Conservation (phyloP, 1,140 invertebrate genomes). For the Andrena cerasifolii region DNA sequence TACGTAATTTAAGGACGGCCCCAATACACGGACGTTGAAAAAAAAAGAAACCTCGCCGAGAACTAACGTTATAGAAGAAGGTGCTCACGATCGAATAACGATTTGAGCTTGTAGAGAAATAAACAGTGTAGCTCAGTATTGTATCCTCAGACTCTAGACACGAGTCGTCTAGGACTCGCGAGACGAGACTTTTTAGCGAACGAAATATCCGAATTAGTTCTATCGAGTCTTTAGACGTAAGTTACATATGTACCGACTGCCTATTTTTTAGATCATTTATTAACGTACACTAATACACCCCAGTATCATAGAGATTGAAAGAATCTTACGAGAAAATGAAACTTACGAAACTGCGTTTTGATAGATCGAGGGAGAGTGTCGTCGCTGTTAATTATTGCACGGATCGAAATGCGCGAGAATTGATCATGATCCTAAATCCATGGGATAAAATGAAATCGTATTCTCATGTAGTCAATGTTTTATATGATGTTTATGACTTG, state of each 20-base stretch:
- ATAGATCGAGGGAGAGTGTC: background rate
- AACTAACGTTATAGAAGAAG: background rate
- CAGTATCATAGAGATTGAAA: background rate
- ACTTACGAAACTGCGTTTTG: background rate
- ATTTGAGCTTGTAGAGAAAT: background rate
- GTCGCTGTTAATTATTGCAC: slow-evolving; percentile 2
- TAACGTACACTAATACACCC: background rate
- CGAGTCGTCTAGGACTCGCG: background rate
- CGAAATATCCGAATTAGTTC: slow-evolving; percentile 26
- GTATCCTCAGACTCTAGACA: slow-evolving; percentile 11
- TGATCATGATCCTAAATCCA: background rate
- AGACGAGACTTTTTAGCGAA: slow-evolving; percentile 2
- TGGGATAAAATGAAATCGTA: background rate
- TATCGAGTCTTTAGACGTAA: slow-evolving; percentile 15
- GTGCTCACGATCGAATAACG: background rate
- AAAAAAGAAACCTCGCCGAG: background rate
- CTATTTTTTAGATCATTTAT: slow-evolving; percentile 45
- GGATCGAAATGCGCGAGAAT: background rate
- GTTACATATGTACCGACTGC: slow-evolving; percentile 22
- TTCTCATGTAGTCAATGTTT: slow-evolving; percentile 2
- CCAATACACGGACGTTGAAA: no score
- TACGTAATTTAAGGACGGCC: no score
- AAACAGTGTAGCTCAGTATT: background rate
- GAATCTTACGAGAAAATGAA: background rate
- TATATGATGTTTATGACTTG: slow-evolving; percentile 24